Base-by-base conservation (phyloP, 2,797 vertebrate genomes). In the Discoglossus pictus region DNA sequence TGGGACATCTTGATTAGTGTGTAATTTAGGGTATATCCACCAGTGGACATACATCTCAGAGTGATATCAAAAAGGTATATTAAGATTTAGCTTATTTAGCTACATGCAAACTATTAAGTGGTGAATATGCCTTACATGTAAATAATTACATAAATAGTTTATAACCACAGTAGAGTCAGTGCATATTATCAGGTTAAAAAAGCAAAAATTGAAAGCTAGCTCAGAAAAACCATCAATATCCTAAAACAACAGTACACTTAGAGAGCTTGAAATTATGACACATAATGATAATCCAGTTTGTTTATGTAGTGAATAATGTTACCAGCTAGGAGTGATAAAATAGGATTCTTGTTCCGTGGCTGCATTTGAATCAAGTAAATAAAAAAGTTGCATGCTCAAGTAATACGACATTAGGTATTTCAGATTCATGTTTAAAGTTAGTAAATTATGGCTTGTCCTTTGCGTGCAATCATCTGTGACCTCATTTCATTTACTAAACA, bases 261-360 rank as follows among this genome's bases (percentile, higher is more conserved):
- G 4, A 31, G 27, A n/a, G n/a, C n/a, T n/a, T n/a, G 27, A 4
- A 8, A 31, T 31, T 31, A 31, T 31, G 4, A n/a, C n/a, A 31
- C 27, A 31, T 31, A 31, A 4, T 31, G 4, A 31, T 10, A 47
- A 8, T 47, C 8, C 16, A 47, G 20, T 21, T 21, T 47, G 4
- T 11, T 31, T 47, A 13, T 13, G 11, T 47, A 47, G 8, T 21
- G 17, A 21, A 47, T 1, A 47, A 2, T 31, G 8, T 31, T 4
- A 31, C 9, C 18, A 23, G 8, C 4, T 31, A 31, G 4, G 27
- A 8, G 44, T 23, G 9, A 56, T 5, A 56, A 46, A 6, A 35
- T 2, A 18, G 10, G 11, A 31, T 5, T 5, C 1, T 84, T 89
- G 88, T 89, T 89, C 87, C 79, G 82, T 85, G 86, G 84, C 86